A percentile compares a stretch with the other conserved stretches of the same genome.
These are phyloP conservation scores for Xiphophorus hellerii DNA, from an alignment of 2,113 vertebrate species.

Conservation along the genomic window DNA sequence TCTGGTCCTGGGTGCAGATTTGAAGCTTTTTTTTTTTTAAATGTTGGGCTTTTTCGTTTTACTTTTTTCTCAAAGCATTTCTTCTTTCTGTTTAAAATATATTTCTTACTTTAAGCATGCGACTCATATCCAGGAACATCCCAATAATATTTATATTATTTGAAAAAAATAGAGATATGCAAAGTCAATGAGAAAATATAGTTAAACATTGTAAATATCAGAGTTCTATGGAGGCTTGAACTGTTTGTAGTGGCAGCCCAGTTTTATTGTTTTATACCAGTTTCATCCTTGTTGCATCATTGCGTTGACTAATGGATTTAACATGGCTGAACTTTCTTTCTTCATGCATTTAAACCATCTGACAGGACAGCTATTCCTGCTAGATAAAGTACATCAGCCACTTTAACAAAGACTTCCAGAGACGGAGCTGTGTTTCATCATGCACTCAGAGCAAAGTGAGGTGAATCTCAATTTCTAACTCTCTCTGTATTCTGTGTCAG, in stretches of 20 bases:
- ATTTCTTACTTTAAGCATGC: background rate
- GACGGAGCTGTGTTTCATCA: constrained; percentile 42
- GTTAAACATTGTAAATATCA: constrained; percentile 1
- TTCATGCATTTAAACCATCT: constrained; percentile 27
- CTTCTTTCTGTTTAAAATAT: background rate
- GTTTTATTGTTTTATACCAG: constrained; percentile 18
- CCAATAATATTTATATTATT: background rate
- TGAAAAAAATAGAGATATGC: background rate
- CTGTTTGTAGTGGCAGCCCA: constrained; percentile 21
- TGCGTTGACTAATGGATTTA: constrained; percentile 62
- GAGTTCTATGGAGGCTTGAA: constrained; percentile 1
- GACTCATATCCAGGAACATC: background rate
- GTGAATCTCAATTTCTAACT: constrained; percentile 42
- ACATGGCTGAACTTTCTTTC: constrained; percentile 33
- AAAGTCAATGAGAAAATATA: constrained; percentile 1
- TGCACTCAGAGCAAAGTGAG: constrained; percentile 29
- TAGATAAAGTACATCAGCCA: constrained; percentile 29
- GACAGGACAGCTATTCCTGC: constrained; percentile 35
- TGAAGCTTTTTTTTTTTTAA: background rate
- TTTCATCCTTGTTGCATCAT: constrained; percentile 67
- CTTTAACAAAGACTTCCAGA: constrained; percentile 37
- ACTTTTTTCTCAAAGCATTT: background rate
- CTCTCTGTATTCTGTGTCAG: constrained; percentile 39
- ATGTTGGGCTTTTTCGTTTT: background rate
- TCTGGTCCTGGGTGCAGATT: background rate